phyloP scores from a whole-genome alignment of 2,113 vertebrate genomes.

The Marmota flaviventris region DNA sequence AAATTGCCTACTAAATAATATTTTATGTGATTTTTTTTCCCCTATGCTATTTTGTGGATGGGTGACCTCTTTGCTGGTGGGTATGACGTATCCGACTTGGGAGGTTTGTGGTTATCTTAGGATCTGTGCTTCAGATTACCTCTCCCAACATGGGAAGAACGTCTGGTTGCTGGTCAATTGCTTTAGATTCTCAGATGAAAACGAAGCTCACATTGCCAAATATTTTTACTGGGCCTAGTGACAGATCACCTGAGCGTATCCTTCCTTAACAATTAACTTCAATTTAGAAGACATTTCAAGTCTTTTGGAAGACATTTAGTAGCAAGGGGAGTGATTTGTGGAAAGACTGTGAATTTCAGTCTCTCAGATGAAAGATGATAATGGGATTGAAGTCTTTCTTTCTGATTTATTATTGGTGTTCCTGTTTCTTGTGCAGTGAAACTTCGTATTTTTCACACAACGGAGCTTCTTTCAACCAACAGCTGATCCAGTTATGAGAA shows the following conservation, averaged over 20 bases:
- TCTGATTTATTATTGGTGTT: slow-evolving; percentile 70
- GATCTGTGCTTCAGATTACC: not conserved
- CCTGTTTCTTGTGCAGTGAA: slow-evolving; percentile 69
- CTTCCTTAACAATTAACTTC: slow-evolving; percentile 78
- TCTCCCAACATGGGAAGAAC: not conserved
- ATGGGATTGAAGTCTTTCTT: slow-evolving; percentile 60
- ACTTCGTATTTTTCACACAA: slow-evolving; percentile 66
- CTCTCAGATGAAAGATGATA: slow-evolving; percentile 73
- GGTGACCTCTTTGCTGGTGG: not conserved
- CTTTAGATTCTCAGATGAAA: slow-evolving; percentile 45
- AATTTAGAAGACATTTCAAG: slow-evolving; percentile 73
- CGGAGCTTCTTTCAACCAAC: not conserved
- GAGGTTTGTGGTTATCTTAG: not conserved
- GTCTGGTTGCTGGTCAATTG: not conserved
- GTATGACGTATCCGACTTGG: not conserved
- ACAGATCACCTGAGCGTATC: slow-evolving; percentile 64
- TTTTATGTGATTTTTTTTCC: not conserved
- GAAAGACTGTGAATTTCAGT: slow-evolving; percentile 67
- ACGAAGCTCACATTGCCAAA: slow-evolving; percentile 50
- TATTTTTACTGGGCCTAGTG: slow-evolving; percentile 61
- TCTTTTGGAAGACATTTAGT: slow-evolving; percentile 74
- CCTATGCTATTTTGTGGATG: not conserved
- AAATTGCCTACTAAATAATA: not conserved
- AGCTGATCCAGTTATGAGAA: not conserved
- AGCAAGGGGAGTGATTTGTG: slow-evolving; percentile 69